Evolutionary conservation across 2,888 invertebrate species (phyloP), one percentile per base, ranked within the genome.

Genomic region (Osedax fenrisi): DNA sequence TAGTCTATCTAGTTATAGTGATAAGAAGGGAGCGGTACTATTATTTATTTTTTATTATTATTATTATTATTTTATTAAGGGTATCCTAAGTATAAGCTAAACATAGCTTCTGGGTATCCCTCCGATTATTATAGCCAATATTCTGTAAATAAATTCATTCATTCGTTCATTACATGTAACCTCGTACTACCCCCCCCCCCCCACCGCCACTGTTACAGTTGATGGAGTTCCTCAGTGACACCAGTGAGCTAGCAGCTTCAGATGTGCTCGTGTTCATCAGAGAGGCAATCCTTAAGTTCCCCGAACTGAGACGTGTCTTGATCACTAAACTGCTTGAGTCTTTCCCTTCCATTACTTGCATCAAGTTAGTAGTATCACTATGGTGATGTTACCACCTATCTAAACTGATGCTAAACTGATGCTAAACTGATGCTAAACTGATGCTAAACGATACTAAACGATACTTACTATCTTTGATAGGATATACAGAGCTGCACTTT

Each of bases 261-360:
- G 96, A 97, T 86, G 96, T 98, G 17, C 87, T 98, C 77, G 89
- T 94, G 75, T 97, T 98, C 86, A 89, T 97, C 71, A 88, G 97
- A 25, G 93, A 96, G 84, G 79, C 96, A n/a, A 90, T 98, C 79
- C 92, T 95, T 83, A 89, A 92, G 83, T 94, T 94, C 86, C 90
- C 91, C 26, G 87, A 89, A 78, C 87, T 97, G 21, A 87, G 91
- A 76, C 88, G 89, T 0, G 87, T 91, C 0, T 92, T 98, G 78
- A 90, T 95, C 76, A 79, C 79, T 79, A 86, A 85, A 86, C 86
- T 92, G 0, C 82, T 91, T 76, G 92, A 96, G 84, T 89, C 90
- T 1, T 91, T 96, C 81, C 88, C 90, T 0, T 88, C 90, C 76
- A 92, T 98, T 80, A 90, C 91, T 80, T 91, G 92, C n/a, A 90